Base-by-base conservation (phyloP, 2,113 vertebrate genomes). In the Carassius carassius region DNA sequence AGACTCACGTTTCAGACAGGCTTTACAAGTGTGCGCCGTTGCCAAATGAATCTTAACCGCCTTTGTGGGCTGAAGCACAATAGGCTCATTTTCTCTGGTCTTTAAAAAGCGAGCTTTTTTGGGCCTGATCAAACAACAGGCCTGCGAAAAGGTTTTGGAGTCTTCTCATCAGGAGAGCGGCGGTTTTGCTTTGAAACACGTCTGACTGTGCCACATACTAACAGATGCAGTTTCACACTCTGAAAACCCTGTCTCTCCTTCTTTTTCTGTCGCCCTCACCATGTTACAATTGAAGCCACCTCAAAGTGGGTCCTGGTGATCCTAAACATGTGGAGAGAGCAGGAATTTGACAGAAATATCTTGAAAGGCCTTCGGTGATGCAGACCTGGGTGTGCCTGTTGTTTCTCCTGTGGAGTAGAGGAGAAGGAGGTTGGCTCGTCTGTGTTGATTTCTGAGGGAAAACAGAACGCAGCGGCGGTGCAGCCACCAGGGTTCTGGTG, bases 121-220 rank as follows among this genome's bases (percentile, higher is more conserved):
- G 54, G 54, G 37, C 23, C 19, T 72, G 88, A 93, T 92, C 88
- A 87, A 92, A 94, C 63, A 73, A 35, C 60, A 79, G 81, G 75
- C 83, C 83, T 21, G 82, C 47, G 56, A 81, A 75, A 69, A 87
- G 82, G 85, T 88, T 86, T 85, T 90, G 90, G 89, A 90, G 84
- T 86, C 72, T 77, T 92, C 89, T 86, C 91, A 85, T 84, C 81
- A 86, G 90, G 90, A 87, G 87, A 85, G 82, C 74, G 16, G 92
- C n/a, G 91, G 93, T 93, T 93, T 92, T 90, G 82, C 94, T 95
- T 95, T 94, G 94, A 95, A 94, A 94, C 90, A 85, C 84, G 47
- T 88, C 91, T 92, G 91, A 91, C 91, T 90, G 91, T 88, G 90
- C 92, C 91, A 89, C 91, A 90, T 84, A 89, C 90, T 92, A 84